phyloP scores from a whole-genome alignment of 2,888 invertebrate genomes.

The Cantharis rufa region DNA sequence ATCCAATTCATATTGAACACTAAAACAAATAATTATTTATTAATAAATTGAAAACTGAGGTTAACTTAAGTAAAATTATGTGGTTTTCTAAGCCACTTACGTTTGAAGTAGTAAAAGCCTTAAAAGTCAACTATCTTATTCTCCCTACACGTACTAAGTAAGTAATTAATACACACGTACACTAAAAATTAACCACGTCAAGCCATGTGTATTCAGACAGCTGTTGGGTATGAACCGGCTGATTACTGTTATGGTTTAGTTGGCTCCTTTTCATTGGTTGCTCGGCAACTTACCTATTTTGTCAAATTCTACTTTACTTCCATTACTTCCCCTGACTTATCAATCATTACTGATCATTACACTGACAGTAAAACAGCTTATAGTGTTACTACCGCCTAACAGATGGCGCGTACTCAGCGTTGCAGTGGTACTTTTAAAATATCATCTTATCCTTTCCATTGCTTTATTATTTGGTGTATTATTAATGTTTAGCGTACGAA shows the following conservation, averaged over 20 bases:
- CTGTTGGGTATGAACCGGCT: conserved; percentile 30
- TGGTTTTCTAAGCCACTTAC: neutral
- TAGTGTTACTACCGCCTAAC: neutral
- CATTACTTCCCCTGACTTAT: neutral
- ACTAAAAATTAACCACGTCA: conserved; percentile 38
- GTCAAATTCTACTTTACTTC: neutral
- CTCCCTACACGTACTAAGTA: neutral
- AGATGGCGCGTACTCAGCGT: neutral
- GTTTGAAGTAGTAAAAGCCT: neutral
- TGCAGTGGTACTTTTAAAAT: neutral
- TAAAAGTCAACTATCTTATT: neutral
- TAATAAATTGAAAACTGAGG: neutral
- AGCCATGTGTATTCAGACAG: conserved; percentile 39
- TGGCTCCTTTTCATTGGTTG: conserved; percentile 36
- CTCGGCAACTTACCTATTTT: neutral
- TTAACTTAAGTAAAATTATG: neutral
- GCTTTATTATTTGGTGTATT: too few species aligned
- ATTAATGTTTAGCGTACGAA: too few species aligned
- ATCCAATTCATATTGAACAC: conserved; percentile 9
- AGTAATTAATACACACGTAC: conserved; percentile 9
- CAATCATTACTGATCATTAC: neutral
- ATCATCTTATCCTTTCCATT: neutral
- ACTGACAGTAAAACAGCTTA: neutral
- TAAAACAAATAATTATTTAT: conserved; percentile 5
- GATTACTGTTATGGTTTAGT: conserved; percentile 25